Conservation (phyloP, 2,113 vertebrate genomes). For the Carassius gibelio region DNA sequence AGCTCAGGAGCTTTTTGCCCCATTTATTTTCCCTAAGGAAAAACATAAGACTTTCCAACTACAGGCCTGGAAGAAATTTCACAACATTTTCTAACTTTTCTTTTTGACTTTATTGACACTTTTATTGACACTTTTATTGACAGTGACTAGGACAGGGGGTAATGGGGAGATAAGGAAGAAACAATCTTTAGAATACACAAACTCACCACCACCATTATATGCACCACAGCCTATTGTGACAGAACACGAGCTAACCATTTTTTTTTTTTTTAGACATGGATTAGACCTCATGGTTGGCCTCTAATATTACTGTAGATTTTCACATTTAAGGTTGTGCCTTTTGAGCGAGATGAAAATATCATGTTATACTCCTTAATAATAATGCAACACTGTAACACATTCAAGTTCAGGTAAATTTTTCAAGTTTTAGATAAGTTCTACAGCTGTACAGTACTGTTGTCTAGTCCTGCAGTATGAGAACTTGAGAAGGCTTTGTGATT, state of each 20-base stretch:
- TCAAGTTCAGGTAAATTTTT: background rate
- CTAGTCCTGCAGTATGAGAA: background rate
- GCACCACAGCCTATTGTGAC: background rate
- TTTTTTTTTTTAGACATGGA: background rate
- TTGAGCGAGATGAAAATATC: background rate
- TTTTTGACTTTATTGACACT: background rate
- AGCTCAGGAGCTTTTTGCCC: no score
- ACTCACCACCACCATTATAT: background rate
- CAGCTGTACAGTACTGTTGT: background rate
- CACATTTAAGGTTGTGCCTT: background rate
- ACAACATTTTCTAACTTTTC: no score
- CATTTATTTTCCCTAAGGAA: background rate
- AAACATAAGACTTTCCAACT: background rate
- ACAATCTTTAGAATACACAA: background rate
- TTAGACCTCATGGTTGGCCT: background rate
- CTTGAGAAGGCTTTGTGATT: conserved; percentile 51
- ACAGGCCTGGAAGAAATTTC: background rate
- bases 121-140: background rate
- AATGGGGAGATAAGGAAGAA: background rate
- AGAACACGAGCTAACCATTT: background rate
- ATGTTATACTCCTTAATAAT: background rate
- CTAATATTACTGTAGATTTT: background rate
- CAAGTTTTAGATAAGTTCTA: background rate
- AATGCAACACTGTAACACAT: background rate
- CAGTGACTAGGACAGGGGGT: background rate